Evolutionary conservation across 2,797 vertebrate species (phyloP).

Genomic region (Chaetodon trifasciatus): DNA sequence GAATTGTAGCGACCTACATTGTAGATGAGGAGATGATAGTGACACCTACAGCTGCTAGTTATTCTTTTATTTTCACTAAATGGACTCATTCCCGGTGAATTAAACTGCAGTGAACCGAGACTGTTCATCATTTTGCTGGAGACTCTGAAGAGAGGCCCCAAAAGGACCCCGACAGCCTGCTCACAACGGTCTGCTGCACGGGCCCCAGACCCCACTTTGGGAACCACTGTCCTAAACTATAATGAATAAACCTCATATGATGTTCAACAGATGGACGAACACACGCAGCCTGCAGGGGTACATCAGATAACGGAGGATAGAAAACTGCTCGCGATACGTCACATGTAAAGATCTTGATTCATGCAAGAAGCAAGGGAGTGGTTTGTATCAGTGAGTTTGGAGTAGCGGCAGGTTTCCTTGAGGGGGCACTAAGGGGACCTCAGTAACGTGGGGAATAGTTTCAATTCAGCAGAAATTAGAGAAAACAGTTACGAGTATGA

Average conservation of each 20-base stretch:
- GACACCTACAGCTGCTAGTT: not conserved
- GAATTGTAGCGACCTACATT: not conserved
- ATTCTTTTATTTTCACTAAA: slow-evolving; percentile 6
- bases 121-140: slow-evolving; percentile 4
- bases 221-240: slow-evolving; percentile 16
- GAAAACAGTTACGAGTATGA: not conserved
- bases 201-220: not conserved
- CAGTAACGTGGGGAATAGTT: slow-evolving; percentile 5
- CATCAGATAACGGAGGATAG: not conserved
- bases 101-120: not conserved
- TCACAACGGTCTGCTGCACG: slow-evolving; percentile 1
- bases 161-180: slow-evolving; percentile 20
- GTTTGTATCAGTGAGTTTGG: slow-evolving; percentile 12
- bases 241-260: not conserved
- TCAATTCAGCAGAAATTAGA: not conserved
- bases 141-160: slow-evolving; percentile 4
- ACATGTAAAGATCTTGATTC: not conserved
- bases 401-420: slow-evolving; percentile 2
- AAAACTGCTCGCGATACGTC: not conserved
- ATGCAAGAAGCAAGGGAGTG: not conserved
- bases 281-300: not conserved
- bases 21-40: not conserved
- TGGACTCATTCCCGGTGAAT: not conserved
- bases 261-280: not conserved
- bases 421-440: not conserved